A percentile compares a stretch with the other conserved stretches of the same genome.
phyloP scores from a whole-genome alignment of 1,140 invertebrate genomes.

The Chrysomallon squamiferum region DNA sequence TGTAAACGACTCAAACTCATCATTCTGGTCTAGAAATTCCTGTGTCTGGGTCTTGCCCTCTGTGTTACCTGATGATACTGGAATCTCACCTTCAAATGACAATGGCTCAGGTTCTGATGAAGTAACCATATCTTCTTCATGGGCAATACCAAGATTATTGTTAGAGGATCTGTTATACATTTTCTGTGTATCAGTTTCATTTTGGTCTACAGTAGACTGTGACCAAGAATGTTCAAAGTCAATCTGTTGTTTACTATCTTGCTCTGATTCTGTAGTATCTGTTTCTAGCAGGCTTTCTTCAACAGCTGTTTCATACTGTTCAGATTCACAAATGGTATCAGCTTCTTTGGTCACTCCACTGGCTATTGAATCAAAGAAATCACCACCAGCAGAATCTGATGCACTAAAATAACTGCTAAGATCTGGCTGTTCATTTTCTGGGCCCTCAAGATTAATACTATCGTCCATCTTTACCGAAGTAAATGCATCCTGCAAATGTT shows the following conservation, averaged over 20 bases:
- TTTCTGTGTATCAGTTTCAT: background rate
- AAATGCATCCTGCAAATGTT: background rate
- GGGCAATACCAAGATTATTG: background rate
- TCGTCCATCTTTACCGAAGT: background rate
- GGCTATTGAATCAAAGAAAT: conserved; percentile 37
- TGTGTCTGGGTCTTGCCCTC: conserved; percentile 23
- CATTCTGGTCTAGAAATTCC: conserved; percentile 39
- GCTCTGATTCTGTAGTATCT: conserved; percentile 11
- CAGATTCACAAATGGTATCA: background rate
- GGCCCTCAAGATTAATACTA: background rate
- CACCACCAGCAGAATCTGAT: conserved; percentile 20
- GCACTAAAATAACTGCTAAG: conserved; percentile 47
- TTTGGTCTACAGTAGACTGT: conserved; percentile 12
- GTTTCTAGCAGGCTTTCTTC: conserved; percentile 10
- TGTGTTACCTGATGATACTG: conserved; percentile 3
- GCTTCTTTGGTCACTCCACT: background rate
- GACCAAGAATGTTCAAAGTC: conserved; percentile 14
- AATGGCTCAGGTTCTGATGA: conserved; percentile 39
- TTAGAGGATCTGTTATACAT: background rate
- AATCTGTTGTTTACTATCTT: background rate
- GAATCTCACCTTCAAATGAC: conserved; percentile 31
- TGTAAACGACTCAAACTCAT: conserved; percentile 56
- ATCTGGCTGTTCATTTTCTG: conserved; percentile 5
- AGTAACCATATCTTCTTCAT: conserved; percentile 20
- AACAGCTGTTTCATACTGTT: background rate